Evolutionary conservation across 2,797 vertebrate species (phyloP).

Genomic region (Manis pentadactyla): DNA sequence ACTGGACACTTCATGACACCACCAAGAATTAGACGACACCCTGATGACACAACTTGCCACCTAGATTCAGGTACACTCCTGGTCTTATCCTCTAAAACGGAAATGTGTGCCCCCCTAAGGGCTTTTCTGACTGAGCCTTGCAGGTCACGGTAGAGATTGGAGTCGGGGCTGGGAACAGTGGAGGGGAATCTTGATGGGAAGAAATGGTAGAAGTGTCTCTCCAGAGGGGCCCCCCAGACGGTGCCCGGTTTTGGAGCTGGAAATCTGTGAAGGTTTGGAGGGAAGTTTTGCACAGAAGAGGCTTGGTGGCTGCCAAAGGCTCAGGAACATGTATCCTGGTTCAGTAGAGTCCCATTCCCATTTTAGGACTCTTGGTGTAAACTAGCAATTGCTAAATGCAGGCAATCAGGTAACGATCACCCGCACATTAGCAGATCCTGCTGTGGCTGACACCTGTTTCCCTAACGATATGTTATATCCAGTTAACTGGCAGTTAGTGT

Average conservation of each 20-base stretch:
- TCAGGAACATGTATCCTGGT: background rate
- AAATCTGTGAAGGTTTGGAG: background rate
- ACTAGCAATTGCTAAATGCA: background rate
- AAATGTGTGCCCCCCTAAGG: background rate
- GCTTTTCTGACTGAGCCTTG: background rate
- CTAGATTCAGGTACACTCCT: background rate
- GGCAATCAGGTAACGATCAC: background rate
- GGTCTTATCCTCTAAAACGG: background rate
- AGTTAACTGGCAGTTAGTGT: background rate
- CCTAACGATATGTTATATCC: background rate
- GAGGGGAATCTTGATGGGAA: background rate
- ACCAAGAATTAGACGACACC: background rate
- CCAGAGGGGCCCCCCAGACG: background rate
- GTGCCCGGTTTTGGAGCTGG: background rate
- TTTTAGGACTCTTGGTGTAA: background rate
- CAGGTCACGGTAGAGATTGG: background rate
- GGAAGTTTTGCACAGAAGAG: background rate
- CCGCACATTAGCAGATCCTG: background rate
- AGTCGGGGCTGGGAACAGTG: background rate
- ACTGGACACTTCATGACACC: background rate
- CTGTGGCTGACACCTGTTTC: background rate
- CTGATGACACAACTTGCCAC: background rate
- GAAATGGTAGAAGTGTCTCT: background rate
- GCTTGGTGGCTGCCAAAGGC: background rate
- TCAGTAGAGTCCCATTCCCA: background rate